Evolutionary conservation across 1,140 invertebrate genomes (phyloP), one percentile per base, ranked within the genome.

Genomic region (Lordiphosa collinella): DNA sequence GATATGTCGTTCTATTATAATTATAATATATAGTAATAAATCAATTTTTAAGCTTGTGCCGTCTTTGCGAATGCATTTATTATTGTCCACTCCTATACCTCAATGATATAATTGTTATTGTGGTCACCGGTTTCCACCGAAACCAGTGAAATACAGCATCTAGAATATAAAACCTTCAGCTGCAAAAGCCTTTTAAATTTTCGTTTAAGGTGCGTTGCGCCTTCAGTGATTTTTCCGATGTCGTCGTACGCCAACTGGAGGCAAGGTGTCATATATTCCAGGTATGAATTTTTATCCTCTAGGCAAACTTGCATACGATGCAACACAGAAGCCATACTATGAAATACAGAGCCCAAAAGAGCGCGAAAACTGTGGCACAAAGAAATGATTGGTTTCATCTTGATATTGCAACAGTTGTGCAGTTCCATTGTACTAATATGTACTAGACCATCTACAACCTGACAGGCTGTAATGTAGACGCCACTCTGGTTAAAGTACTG

Each of bases 331-430:
- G 54, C 46, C 25, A 74, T 52, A 32, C 40, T 49, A 29, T 38
- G 31, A 13, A 60, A 50, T 5, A 46, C 38, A 16, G 55, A 50
- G 3, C 40, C 46, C 5, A 74, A 25, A 7, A 66, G 4, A 4
- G 38, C 29, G 0, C 57, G 43, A 12, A 65, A 31, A 14, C 43
- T 53, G 9, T 47, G 56, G n/a, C 71, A 74, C 3, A 74, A 4
- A 4, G 62, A 58, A 22, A 59, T 14, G 6, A 53, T 38, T 8
- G 71, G 58, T 18, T 52, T 74, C 22, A 74, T 49, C 0, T 37
- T 66, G 4, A 74, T 58, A 38, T 67, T 66, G 29, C 71, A 74
- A 12, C 71, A 74, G 9, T 37, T 58, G 1, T 62, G 57, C 22
- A 74, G 25, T 11, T 74, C 53, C 6, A 35, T 32, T 2, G 52